Evolutionary conservation across 2,113 vertebrate genomes (phyloP).

Genomic region (Spea multiplicata): DNA sequence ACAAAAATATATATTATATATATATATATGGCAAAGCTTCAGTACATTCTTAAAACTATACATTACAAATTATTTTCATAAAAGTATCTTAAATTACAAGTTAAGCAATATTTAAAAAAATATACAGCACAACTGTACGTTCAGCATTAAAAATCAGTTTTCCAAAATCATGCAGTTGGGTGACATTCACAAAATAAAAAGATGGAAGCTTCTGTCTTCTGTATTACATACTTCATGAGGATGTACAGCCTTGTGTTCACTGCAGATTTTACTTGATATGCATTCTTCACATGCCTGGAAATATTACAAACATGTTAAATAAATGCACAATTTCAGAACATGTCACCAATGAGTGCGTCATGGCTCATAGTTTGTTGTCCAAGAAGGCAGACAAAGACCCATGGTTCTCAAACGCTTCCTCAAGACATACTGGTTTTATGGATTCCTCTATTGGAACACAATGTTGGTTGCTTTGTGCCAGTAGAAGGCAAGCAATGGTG

Average conservation of each 20-base stretch:
- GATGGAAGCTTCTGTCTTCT: conserved; percentile 1
- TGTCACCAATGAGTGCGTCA: neutral
- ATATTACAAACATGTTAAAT: neutral
- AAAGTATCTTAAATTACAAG: conserved; percentile 83
- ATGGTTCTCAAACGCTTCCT: too few relatives aligned
- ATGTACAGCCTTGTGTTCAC: neutral
- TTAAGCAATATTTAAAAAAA: conserved; percentile 67
- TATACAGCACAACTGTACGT: conserved; percentile 56
- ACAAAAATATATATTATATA: conserved; percentile 97
- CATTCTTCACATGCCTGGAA: conserved; percentile 33
- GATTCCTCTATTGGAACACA: too few relatives aligned
- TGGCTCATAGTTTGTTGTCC: too few relatives aligned
- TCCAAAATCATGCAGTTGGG: conserved; percentile 25
- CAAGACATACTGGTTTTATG: too few relatives aligned
- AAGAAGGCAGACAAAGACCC: too few relatives aligned
- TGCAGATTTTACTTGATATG: neutral
- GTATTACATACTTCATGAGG: conserved; percentile 27
- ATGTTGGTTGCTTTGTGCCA: too few relatives aligned
- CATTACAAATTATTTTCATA: conserved; percentile 85
- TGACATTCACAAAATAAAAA: conserved; percentile 2
- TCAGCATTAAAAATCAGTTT: conserved; percentile 37
- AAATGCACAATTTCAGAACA: neutral
- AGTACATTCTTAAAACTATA: conserved; percentile 78
- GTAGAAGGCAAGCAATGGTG: too few relatives aligned
- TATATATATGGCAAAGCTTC: conserved; percentile 59